Base-by-base conservation (phyloP, 1,140 invertebrate species). In the Hyles vespertilio region DNA sequence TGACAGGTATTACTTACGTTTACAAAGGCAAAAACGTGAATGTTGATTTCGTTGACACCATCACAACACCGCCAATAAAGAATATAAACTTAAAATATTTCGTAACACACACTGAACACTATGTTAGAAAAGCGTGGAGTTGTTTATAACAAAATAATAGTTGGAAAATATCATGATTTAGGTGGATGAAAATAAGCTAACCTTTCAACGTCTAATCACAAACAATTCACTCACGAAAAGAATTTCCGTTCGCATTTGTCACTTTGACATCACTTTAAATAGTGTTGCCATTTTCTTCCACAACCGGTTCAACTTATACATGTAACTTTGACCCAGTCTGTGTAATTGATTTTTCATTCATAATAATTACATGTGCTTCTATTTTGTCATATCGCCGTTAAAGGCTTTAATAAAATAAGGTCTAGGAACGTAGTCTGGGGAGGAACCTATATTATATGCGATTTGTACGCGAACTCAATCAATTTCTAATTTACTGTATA, bases 181-280 rank as follows among this genome's bases (percentile, higher is more conserved):
- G 64, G 64, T 51, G 59, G 82, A 85, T 87, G 66, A 69, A 74
- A 80, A 66, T 65, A 71, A 72, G 58, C 79, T 85, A 87, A 87
- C 84, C 84, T 87, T 59, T 76, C 66, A 84, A 82, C 79, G 82
- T 82, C 81, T 70, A 73, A 52, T 72, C 77, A 73, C 74, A 77
- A 63, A 74, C 71, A 75, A 74, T 68, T 63, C 64, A 79, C 72
- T 75, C 62, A 60, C 61, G 63, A 77, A 85, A 84, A 81, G 76
- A 77, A 58, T 62, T 62, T 69, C 63, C 54, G 63, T 34, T 59
- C 34, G 6, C 10, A 12, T 33, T 44, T 51, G 56, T 58, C 59
- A 66, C 32, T 34, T 59, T 64, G 57, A 59, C 57, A 64, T 56
- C 57, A 64, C 12, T 10, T 8, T 4, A 1, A 49, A 10, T 32